Evolutionary conservation across 2,888 invertebrate species (phyloP).

Genomic region (Coecobrya sp.): DNA sequence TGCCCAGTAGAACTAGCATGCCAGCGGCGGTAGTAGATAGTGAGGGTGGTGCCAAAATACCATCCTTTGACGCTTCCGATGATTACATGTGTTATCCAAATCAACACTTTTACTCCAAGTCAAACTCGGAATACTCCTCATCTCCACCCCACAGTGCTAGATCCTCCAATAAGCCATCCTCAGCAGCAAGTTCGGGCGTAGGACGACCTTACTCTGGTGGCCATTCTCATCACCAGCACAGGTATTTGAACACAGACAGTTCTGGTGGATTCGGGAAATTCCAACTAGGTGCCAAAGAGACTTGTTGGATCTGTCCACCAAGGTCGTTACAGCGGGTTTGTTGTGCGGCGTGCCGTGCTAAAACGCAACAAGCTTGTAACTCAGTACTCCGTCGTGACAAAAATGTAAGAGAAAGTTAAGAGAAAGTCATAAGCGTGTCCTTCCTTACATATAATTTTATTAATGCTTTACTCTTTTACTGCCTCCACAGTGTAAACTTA

Average conservation of each 20-base stretch:
- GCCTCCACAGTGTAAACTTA: constrained; percentile 58
- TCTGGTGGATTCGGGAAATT: background rate
- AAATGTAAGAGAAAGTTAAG: too few relatives aligned
- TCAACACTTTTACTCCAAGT: background rate
- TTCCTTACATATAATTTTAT: too few relatives aligned
- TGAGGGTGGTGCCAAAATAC: background rate
- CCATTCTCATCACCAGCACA: background rate
- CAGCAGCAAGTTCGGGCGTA: background rate
- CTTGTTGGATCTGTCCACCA: constrained; percentile 55
- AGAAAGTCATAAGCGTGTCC: too few relatives aligned
- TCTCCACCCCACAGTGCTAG: background rate
- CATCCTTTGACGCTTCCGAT: background rate
- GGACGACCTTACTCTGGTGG: background rate
- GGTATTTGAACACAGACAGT: background rate
- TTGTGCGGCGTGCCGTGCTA: constrained; percentile 48
- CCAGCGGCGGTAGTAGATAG: too few relatives aligned
- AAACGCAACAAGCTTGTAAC: constrained; percentile 76
- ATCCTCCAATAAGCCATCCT: background rate
- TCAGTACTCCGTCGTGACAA: constrained; percentile 67
- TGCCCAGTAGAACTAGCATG: constrained; percentile 71
- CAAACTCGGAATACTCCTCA: background rate
- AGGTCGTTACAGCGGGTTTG: constrained; percentile 44
- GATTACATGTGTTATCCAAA: background rate
- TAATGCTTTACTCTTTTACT: too few relatives aligned
- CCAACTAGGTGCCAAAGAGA: constrained; percentile 45